These are phyloP conservation scores for Gobionotothen gibberifrons DNA, from an alignment of 2,797 vertebrate species.

Conservation along the genomic window DNA sequence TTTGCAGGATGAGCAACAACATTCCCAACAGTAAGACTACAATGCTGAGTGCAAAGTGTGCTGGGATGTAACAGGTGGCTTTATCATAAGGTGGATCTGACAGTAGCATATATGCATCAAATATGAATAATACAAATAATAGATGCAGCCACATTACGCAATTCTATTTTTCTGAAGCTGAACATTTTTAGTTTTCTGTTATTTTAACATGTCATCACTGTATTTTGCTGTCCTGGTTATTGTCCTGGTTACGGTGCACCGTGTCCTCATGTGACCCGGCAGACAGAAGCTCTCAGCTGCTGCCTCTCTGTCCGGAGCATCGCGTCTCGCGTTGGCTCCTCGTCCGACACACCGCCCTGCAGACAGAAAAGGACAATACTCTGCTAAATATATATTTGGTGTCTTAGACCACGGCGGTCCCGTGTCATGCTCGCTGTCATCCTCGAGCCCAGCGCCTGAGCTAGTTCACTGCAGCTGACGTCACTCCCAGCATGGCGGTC, in stretches of 20 bases:
- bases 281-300: conserved; percentile 43
- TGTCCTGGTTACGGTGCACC: not conserved
- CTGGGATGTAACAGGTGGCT: no score
- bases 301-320: conserved; percentile 15
- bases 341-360: not conserved
- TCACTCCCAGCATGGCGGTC: conserved; percentile 96
- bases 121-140: no score
- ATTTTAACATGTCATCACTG: no score
- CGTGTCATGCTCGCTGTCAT: conserved; percentile 51
- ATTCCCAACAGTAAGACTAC: no score
- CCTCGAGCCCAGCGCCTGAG: conserved; percentile 75
- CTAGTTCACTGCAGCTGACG: conserved; percentile 80
- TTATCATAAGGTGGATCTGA: no score
- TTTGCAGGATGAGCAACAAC: no score
- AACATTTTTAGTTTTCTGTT: no score
- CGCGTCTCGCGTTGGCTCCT: conserved; percentile 2
- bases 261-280: conserved; percentile 58
- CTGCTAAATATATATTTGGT: conserved; percentile 50
- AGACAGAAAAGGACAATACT: conserved; percentile 34
- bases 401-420: conserved; percentile 30
- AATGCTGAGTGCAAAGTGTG: no score
- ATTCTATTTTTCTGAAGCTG: no score
- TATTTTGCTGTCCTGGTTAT: not conserved
- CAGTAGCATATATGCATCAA: no score
- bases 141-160: no score